phyloP scores from a whole-genome alignment of 2,797 vertebrate species.

The Clamator glandarius region DNA sequence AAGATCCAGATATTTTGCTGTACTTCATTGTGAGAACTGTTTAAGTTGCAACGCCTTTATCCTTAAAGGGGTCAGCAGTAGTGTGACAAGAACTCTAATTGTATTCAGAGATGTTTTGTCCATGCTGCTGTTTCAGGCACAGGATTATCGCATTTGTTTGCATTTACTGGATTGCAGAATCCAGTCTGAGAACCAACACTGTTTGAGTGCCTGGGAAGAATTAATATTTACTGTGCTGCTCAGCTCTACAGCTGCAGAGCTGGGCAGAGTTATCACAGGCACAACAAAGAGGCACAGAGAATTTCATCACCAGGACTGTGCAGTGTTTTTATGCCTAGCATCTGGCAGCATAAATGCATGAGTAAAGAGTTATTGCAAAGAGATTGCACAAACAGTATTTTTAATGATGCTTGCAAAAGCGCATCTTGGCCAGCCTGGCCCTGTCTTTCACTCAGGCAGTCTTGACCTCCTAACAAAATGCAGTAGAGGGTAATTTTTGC shows the following conservation, averaged over 20 bases:
- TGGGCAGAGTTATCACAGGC: neutral
- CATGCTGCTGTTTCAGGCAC: neutral
- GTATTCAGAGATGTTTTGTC: neutral
- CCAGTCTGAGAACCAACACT: neutral
- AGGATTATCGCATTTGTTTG: neutral
- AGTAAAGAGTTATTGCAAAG: slow-evolving; percentile 26
- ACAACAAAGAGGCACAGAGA: slow-evolving; percentile 1
- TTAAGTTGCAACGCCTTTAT: neutral
- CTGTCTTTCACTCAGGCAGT: neutral
- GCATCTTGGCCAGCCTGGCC: neutral
- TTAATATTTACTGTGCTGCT: slow-evolving; percentile 25
- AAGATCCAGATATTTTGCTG: neutral
- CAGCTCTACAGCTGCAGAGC: slow-evolving; percentile 23
- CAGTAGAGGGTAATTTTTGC: neutral
- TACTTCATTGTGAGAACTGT: neutral
- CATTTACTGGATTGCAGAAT: neutral
- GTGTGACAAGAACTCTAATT: slow-evolving; percentile 24
- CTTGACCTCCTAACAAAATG: neutral
- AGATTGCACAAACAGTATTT: slow-evolving; percentile 29
- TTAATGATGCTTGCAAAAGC: slow-evolving; percentile 38
- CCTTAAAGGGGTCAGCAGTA: neutral
- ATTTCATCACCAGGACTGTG: slow-evolving; percentile 28
- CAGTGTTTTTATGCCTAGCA: slow-evolving; percentile 26
- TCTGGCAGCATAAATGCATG: slow-evolving; percentile 8
- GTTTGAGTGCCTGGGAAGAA: neutral